Percentiles rank a stretch among this genome's conserved stretches.
phyloP scores from a whole-genome alignment of 2,888 invertebrate genomes.

The Elegia similella region DNA sequence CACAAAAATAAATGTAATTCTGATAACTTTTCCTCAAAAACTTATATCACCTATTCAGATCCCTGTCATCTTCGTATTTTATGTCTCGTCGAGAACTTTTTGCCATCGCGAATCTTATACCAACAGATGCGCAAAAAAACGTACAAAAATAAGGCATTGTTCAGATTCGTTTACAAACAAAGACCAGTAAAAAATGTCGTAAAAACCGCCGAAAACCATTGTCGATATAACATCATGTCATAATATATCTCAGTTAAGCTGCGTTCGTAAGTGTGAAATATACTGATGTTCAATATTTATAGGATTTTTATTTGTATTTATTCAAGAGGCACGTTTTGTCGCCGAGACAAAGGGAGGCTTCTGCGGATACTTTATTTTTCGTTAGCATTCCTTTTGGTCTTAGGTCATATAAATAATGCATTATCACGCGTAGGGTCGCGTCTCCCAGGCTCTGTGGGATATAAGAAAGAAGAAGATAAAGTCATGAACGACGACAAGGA shows the following conservation, averaged over 20 bases:
- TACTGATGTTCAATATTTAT: constrained; percentile 77
- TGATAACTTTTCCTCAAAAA: not conserved
- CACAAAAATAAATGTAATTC: not conserved
- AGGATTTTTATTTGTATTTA: constrained; percentile 78
- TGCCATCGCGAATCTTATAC: not conserved
- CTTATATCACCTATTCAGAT: constrained; percentile 8
- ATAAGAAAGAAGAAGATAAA: not conserved
- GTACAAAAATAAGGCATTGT: constrained; percentile 57
- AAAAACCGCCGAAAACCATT: constrained; percentile 49
- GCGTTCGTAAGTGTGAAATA: constrained; percentile 74
- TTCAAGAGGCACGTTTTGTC: constrained; percentile 71
- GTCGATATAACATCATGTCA: constrained; percentile 62
- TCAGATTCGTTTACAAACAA: constrained; percentile 70
- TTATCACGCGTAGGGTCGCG: constrained; percentile 72
- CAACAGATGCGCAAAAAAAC: constrained; percentile 28
- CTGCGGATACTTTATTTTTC: constrained; percentile 67
- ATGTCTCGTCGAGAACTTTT: constrained; percentile 1
- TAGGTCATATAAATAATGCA: constrained; percentile 79
- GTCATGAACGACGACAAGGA: too few species aligned
- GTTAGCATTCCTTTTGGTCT: constrained; percentile 75
- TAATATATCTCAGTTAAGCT: constrained; percentile 73
- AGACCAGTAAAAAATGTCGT: constrained; percentile 64
- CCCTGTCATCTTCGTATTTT: constrained; percentile 13
- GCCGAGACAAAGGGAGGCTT: constrained; percentile 63
- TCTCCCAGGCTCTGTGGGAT: constrained; percentile 42